phyloP scores from a whole-genome alignment of 2,113 vertebrate genomes.

The Cyphomyrus discorhynchus region DNA sequence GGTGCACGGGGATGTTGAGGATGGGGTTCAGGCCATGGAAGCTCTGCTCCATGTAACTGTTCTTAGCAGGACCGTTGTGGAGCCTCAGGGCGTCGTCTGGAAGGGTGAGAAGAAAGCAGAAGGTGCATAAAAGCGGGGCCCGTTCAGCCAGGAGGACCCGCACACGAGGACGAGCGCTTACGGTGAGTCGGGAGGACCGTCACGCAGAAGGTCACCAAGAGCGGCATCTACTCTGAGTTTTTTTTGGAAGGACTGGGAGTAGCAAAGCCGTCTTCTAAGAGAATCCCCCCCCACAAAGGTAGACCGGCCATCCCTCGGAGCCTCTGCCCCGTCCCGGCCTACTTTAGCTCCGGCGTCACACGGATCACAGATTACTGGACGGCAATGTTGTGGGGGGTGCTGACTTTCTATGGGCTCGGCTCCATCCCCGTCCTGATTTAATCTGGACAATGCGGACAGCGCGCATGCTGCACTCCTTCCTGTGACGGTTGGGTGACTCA shows the following conservation, averaged over 20 bases:
- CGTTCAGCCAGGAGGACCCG: neutral
- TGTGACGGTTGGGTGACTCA: neutral
- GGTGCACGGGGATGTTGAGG: slow-evolving; percentile 78
- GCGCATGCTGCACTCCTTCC: neutral
- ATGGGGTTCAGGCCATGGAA: slow-evolving; percentile 92
- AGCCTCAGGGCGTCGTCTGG: slow-evolving; percentile 80
- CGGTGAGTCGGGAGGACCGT: neutral
- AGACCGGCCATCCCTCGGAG: neutral
- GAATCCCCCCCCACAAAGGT: neutral
- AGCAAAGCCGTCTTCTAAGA: neutral
- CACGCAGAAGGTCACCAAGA: neutral
- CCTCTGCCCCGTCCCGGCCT: neutral
- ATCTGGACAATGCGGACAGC: neutral
- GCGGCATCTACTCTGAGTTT: neutral
- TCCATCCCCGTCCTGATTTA: neutral
- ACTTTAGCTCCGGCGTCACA: neutral
- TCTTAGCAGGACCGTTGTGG: slow-evolving; percentile 80
- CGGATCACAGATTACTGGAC: neutral
- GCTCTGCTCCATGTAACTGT: slow-evolving; percentile 97
- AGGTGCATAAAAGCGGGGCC: neutral
- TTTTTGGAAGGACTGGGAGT: neutral
- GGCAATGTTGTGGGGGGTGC: neutral
- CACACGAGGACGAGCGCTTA: neutral
- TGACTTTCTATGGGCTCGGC: neutral
- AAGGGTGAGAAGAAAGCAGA: slow-evolving; percentile 15